Conservation (phyloP, 2,888 invertebrate species). For the Lathronympha strigana region DNA sequence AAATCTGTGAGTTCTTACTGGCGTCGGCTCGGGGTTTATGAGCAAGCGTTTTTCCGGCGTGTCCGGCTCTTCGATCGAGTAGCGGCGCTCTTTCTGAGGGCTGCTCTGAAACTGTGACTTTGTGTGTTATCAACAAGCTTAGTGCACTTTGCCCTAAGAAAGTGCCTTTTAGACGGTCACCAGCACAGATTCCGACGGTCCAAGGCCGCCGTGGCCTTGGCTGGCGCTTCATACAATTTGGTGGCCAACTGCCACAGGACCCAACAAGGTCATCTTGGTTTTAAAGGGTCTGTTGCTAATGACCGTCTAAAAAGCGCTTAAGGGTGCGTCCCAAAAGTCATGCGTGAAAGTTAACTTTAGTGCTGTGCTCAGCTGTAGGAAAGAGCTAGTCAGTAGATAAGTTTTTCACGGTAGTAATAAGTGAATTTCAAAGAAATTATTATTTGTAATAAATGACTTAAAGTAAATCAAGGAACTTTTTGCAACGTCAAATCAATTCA, state of each 20-base stretch:
- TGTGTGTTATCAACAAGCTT: conserved; percentile 64
- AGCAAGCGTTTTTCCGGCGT: conserved; percentile 82
- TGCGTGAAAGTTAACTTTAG: conserved; percentile 19
- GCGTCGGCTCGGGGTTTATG: conserved; percentile 79
- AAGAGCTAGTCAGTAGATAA: neutral
- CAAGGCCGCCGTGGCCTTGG: no score
- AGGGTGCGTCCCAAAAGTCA: conserved; percentile 42
- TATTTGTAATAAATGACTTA: neutral
- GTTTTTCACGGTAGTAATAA: neutral
- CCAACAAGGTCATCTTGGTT: no score
- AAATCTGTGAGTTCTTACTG: conserved; percentile 71
- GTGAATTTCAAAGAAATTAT: neutral
- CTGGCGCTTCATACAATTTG: no score
- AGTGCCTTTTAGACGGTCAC: no score
- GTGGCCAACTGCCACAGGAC: no score
- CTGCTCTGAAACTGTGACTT: conserved; percentile 80
- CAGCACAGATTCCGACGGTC: no score
- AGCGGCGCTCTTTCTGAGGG: conserved; percentile 77
- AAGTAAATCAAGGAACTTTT: neutral
- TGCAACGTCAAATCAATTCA: conserved; percentile 5
- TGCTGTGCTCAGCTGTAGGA: conserved; percentile 11
- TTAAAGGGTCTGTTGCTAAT: no score
- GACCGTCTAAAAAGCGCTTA: no score
- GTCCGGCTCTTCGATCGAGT: conserved; percentile 74
- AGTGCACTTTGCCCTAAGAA: conserved; percentile 45